phyloP scores from a whole-genome alignment of 2,888 invertebrate species.

The Siphlonurus alternatus region DNA sequence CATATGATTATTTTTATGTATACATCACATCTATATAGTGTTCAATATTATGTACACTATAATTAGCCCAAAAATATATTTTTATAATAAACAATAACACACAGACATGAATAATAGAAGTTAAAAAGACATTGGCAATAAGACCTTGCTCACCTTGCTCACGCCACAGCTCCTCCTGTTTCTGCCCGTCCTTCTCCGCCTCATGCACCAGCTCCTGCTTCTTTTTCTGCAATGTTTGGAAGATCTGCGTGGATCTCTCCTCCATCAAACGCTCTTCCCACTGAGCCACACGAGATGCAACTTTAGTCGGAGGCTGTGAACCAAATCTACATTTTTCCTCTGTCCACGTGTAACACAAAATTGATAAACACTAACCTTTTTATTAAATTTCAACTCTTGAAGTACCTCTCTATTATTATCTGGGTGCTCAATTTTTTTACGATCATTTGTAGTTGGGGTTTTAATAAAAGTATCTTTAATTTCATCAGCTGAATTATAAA shows the following conservation, averaged over 20 bases:
- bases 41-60: too few relatives aligned
- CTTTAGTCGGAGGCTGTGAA: conserved; percentile 25
- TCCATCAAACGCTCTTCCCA: conserved; percentile 51
- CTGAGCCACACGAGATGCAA: conserved; percentile 42
- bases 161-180: conserved; percentile 42
- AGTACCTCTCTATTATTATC: conserved; percentile 22
- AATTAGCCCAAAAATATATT: too few relatives aligned
- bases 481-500: conserved; percentile 51
- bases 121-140: too few relatives aligned
- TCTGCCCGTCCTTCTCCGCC: conserved; percentile 39
- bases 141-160: conserved; percentile 44
- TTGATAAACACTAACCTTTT: background rate
- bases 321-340: background rate
- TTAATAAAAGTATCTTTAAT: conserved; percentile 18
- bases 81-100: too few relatives aligned
- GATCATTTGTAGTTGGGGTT: background rate
- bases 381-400: conserved; percentile 24
- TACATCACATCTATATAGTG: too few relatives aligned
- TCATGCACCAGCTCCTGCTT: conserved; percentile 36
- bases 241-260: conserved; percentile 44
- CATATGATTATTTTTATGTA: too few relatives aligned
- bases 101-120: too few relatives aligned
- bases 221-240: conserved; percentile 39
- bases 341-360: background rate
- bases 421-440: background rate